Evolutionary conservation across 2,797 vertebrate genomes (phyloP).

Genomic region (Luscinia megarhynchos): DNA sequence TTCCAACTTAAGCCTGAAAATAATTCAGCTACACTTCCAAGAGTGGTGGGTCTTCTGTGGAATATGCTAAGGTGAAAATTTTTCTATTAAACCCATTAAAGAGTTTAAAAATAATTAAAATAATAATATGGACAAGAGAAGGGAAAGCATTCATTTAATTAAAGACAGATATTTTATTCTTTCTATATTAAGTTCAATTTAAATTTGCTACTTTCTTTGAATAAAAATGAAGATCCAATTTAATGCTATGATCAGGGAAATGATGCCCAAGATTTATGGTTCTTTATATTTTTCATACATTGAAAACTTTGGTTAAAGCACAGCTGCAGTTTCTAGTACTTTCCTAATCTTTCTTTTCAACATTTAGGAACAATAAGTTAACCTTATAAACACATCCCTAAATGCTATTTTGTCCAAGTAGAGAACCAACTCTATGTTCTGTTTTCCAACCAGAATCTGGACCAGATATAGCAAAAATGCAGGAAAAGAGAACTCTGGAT

Average conservation of each 20-base stretch:
- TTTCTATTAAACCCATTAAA: neutral
- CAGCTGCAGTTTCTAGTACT: neutral
- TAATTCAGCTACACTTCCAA: neutral
- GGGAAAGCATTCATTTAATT: neutral
- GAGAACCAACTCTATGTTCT: too few relatives aligned
- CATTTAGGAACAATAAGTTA: neutral
- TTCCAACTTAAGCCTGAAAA: neutral
- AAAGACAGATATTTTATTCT: conserved; percentile 12
- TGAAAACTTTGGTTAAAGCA: neutral
- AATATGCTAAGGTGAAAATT: neutral
- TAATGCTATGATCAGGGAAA: conserved; percentile 52
- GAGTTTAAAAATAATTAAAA: neutral
- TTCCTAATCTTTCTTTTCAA: neutral
- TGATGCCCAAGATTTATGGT: neutral
- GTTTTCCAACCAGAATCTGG: neutral
- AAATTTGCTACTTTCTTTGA: conserved; percentile 19
- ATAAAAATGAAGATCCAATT: conserved; percentile 63
- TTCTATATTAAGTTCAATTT: neutral
- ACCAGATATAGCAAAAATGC: neutral
- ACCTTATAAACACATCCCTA: too few relatives aligned
- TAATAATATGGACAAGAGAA: neutral
- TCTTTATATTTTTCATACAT: neutral
- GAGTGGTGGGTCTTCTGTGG: neutral
- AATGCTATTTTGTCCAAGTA: neutral
- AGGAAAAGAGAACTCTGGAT: neutral